phyloP scores from a whole-genome alignment of 2,113 vertebrate species.

The Atherinomorus stipes region DNA sequence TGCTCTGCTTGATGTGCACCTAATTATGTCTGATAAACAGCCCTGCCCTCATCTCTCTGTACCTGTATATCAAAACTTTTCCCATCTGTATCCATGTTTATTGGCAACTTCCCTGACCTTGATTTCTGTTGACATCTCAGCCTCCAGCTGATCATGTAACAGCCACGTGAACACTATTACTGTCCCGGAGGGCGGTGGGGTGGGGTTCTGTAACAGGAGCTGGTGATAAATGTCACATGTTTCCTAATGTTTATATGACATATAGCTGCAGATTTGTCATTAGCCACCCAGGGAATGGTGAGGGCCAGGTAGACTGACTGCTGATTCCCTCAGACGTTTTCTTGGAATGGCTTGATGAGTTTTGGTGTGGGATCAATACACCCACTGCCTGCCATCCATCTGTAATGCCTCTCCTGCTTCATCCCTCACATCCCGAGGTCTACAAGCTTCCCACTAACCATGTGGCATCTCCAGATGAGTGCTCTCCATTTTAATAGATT shows the following conservation, averaged over 20 bases:
- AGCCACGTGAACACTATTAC: not conserved
- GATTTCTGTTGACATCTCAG: not conserved
- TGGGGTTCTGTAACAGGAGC: not conserved
- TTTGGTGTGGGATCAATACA: conserved; percentile 70
- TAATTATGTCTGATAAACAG: no score
- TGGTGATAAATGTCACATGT: conserved; percentile 27
- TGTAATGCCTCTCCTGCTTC: conserved; percentile 52
- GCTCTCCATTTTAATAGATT: conserved; percentile 34
- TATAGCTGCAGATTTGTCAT: conserved; percentile 54
- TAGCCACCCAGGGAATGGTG: conserved; percentile 26
- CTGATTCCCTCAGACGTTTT: conserved; percentile 64
- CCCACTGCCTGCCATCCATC: conserved; percentile 59
- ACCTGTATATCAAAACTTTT: no score
- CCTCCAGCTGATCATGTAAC: conserved; percentile 8
- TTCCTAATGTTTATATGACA: conserved; percentile 43
- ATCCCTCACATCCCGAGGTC: conserved; percentile 44
- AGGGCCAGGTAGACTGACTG: conserved; percentile 24
- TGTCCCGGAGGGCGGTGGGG: not conserved
- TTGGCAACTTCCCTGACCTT: no score
- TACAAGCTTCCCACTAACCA: conserved; percentile 22
- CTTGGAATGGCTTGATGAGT: conserved; percentile 74
- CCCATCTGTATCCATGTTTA: no score
- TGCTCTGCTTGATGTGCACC: no score
- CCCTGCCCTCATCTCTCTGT: no score
- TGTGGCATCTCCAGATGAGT: conserved; percentile 21